phyloP scores from a whole-genome alignment of 2,888 invertebrate genomes.

The Caenorhabditis sp. region DNA sequence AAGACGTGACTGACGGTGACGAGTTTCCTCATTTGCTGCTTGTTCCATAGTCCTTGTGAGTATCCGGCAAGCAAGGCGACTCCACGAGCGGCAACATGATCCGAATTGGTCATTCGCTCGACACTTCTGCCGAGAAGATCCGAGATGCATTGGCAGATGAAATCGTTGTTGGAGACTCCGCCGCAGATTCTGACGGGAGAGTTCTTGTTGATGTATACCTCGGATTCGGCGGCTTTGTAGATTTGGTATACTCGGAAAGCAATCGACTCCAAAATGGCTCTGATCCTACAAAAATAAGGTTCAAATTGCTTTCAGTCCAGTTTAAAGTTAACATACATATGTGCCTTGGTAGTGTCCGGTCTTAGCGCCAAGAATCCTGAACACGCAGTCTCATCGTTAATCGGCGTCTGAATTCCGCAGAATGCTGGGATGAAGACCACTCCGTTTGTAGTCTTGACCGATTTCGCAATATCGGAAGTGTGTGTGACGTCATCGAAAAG shows the following conservation, averaged over 20 bases:
- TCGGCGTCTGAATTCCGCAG: conserved; percentile 91
- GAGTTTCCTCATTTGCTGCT: conserved; percentile 62
- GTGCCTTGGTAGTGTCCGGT: conserved; percentile 88
- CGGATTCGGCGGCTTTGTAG: conserved; percentile 88
- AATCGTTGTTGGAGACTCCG: conserved; percentile 96
- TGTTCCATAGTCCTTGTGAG: conserved; percentile 87
- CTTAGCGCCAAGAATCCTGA: conserved; percentile 90
- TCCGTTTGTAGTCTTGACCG: conserved; percentile 65
- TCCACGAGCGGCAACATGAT: conserved; percentile 88
- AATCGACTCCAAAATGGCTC: conserved; percentile 92
- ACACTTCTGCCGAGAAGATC: conserved; percentile 90
- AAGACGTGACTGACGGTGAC: conserved; percentile 69
- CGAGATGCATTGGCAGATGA: conserved; percentile 92
- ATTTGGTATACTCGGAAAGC: conserved; percentile 91
- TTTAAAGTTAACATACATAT: conserved; percentile 64
- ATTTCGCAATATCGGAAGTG: conserved; percentile 70
- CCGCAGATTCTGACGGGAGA: conserved; percentile 89
- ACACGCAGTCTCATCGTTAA: conserved; percentile 91
- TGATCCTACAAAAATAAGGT: conserved; percentile 84
- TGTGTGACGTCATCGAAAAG: conserved; percentile 69
- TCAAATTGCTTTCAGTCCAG: neutral
- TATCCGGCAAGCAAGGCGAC: conserved; percentile 92
- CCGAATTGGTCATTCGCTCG: conserved; percentile 88
- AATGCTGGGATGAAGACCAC: conserved; percentile 92
- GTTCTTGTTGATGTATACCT: conserved; percentile 86